Evolutionary conservation across 1,140 invertebrate genomes (phyloP), one percentile per base, ranked within the genome.

Genomic region (Oryctes rhinoceros): DNA sequence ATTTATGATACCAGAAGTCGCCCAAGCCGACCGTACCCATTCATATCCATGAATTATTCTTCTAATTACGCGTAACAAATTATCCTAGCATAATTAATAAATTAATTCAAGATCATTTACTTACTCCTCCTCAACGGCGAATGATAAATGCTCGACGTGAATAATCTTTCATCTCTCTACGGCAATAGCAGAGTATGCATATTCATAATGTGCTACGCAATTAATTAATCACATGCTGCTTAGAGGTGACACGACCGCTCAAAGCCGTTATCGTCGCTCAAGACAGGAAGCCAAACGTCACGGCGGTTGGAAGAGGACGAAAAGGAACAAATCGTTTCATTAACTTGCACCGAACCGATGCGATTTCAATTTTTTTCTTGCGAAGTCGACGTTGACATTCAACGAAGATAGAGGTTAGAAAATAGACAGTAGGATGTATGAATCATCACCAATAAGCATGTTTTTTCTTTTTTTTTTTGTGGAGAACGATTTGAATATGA

Each of bases 21-120:
- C 65, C 65, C 65, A 67, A 24, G 65, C 11, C 7, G 65, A 53
- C 49, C 49, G n/a, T 35, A 67, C 10, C 18, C 65, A 67, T 67
- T 13, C 49, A 53, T 35, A 67, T 5, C 18, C 65, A 67, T 67
- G 65, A 67, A 67, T 67, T 67, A 67, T 67, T 4, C 10, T 67
- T 24, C 65, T 67, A 67, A 67, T 67, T 67, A 67, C 65, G 65
- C 65, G 65, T 24, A 67, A 67, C 65, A 67, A 67, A 67, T 35
- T 67, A 18, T 18, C 13, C 65, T 30, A 35, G 65, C 65, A 67
- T 67, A 67, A 67, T 67, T 67, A 67, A 67, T 67, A 18, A 24
- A 67, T 67, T 67, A 20, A 67, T 67, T 67, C 65, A 67, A 24
- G 65, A 67, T 67, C 65, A 67, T 67, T 67, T 67, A 13, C 65